These are phyloP conservation scores for Etheostoma spectabile DNA, from an alignment of 2,113 vertebrate genomes.

Conservation along the genomic window DNA sequence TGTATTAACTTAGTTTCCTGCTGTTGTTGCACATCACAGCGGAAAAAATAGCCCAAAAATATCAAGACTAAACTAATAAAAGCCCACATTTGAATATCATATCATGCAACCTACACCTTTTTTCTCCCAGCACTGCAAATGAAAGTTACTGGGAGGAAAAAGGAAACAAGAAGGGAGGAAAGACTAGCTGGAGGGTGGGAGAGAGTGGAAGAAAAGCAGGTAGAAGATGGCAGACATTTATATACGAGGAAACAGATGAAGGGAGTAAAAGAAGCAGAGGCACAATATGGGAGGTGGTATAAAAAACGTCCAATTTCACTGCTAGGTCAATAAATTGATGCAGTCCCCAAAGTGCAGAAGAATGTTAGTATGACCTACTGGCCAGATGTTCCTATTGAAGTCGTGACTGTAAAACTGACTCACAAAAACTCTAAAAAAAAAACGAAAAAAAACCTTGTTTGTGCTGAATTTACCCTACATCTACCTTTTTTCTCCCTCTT, in stretches of 20 bases:
- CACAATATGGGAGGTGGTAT: slow-evolving; percentile 47
- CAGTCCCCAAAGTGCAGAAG: slow-evolving; percentile 56
- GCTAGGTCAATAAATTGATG: slow-evolving; percentile 68
- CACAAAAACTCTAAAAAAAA: too few relatives aligned
- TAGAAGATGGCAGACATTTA: slow-evolving; percentile 38
- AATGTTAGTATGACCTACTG: slow-evolving; percentile 73
- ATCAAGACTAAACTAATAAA: slow-evolving; percentile 52
- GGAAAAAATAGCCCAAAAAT: slow-evolving; percentile 30
- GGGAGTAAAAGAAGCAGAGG: slow-evolving; percentile 30
- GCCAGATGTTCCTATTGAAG: slow-evolving; percentile 76
- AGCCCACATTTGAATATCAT: slow-evolving; percentile 62
- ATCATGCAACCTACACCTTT: slow-evolving; percentile 51
- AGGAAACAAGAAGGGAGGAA: slow-evolving; percentile 2
- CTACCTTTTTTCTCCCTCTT: slow-evolving; percentile 39
- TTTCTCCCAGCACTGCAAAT: slow-evolving; percentile 48
- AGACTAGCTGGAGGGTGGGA: slow-evolving; percentile 19
- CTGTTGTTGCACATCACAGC: slow-evolving; percentile 35
- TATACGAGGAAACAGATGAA: slow-evolving; percentile 43
- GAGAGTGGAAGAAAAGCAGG: slow-evolving; percentile 18
- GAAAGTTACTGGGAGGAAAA: not conserved
- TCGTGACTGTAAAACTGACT: slow-evolving; percentile 64
- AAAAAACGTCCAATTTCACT: slow-evolving; percentile 58
- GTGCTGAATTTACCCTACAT: slow-evolving; percentile 43
- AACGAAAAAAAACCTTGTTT: slow-evolving; percentile 58
- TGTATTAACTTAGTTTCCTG: slow-evolving; percentile 65